Conservation (phyloP, 1,140 invertebrate species). For the Sitophilus oryzae region DNA sequence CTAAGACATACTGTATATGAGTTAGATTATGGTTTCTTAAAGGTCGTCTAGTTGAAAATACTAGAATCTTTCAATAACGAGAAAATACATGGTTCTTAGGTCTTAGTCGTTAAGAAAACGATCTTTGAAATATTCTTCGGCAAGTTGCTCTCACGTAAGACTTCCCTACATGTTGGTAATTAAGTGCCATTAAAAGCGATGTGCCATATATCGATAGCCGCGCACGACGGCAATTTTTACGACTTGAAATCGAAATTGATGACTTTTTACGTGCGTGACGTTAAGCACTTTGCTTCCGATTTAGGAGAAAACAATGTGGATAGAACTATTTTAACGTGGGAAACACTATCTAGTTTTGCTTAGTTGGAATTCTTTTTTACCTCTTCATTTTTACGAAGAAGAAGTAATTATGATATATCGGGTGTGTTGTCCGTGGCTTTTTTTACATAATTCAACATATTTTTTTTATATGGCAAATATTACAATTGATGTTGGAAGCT, state of each 20-base stretch:
- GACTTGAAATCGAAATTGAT: not conserved
- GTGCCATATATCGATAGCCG: constrained; percentile 1
- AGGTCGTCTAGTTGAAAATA: too few relatives aligned
- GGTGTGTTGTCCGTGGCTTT: too few relatives aligned
- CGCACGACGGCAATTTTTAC: not conserved
- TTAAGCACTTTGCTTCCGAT: not conserved
- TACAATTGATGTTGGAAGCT: too few relatives aligned
- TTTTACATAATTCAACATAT: too few relatives aligned
- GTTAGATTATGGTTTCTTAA: too few relatives aligned
- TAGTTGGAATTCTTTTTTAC: too few relatives aligned
- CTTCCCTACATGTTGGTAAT: not conserved
- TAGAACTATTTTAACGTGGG: not conserved
- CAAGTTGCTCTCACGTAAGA: not conserved
- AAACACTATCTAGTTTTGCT: not conserved
- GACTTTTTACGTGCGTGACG: not conserved
- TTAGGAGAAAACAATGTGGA: not conserved
- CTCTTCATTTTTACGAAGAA: too few relatives aligned
- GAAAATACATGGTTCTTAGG: too few relatives aligned
- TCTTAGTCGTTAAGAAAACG: not conserved
- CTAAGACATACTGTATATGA: too few relatives aligned
- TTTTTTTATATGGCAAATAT: too few relatives aligned
- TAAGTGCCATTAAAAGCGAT: constrained; percentile 2
- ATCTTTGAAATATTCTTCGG: not conserved
- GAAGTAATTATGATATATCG: too few relatives aligned
- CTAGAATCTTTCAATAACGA: too few relatives aligned